phyloP scores from a whole-genome alignment of 2,797 vertebrate species.

The Coregonus ussuriensis region DNA sequence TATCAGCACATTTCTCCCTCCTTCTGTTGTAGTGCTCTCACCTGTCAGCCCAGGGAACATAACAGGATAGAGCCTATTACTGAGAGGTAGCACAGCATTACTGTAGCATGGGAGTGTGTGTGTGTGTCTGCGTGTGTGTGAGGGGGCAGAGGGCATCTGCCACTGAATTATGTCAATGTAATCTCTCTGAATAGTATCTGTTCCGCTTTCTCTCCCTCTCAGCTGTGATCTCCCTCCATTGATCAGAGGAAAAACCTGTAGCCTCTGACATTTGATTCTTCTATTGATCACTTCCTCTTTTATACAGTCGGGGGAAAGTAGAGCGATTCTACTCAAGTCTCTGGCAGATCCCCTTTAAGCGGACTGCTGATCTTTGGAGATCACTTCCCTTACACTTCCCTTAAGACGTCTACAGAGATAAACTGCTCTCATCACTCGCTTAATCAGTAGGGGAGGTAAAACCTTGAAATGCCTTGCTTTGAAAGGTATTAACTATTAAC shows the following conservation, averaged over 20 bases:
- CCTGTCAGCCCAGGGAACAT: slow-evolving; percentile 46
- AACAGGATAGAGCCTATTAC: slow-evolving; percentile 12
- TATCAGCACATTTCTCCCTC: slow-evolving; percentile 37
- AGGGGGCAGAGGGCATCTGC: slow-evolving; percentile 48
- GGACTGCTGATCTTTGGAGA: slow-evolving; percentile 57
- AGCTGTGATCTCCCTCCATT: slow-evolving; percentile 79
- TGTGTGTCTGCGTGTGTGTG: slow-evolving; percentile 13
- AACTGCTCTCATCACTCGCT: not conserved
- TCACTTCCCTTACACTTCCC: slow-evolving; percentile 26
- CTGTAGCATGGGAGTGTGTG: slow-evolving; percentile 12
- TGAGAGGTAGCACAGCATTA: slow-evolving; percentile 16
- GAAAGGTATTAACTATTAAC: not conserved
- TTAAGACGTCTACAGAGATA: not conserved
- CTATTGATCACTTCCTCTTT: slow-evolving; percentile 84
- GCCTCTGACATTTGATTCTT: slow-evolving; percentile 80
- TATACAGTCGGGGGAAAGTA: slow-evolving; percentile 76
- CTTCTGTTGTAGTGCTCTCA: slow-evolving; percentile 56
- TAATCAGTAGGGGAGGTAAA: not conserved
- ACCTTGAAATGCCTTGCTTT: not conserved
- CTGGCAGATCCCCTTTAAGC: slow-evolving; percentile 61
- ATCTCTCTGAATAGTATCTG: slow-evolving; percentile 78
- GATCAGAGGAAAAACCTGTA: slow-evolving; percentile 82
- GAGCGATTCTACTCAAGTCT: slow-evolving; percentile 63
- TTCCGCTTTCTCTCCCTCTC: slow-evolving; percentile 69
- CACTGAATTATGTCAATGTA: slow-evolving; percentile 74